Conservation (phyloP, 2,888 invertebrate species). For the Balanococcus diminutus region DNA sequence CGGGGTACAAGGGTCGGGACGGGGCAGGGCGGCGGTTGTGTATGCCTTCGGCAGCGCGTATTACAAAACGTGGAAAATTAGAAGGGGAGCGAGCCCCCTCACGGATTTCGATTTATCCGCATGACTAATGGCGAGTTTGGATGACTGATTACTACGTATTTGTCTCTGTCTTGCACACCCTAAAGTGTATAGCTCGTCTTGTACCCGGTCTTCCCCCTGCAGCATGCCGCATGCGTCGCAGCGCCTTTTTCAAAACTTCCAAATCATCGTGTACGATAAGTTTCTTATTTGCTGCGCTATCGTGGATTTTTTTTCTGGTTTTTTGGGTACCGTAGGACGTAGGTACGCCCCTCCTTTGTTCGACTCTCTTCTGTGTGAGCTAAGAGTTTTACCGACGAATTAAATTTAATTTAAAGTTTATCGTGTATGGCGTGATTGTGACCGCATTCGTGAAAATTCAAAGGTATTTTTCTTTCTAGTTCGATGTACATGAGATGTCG, state of each 20-base stretch:
- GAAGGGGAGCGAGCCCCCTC: constrained; percentile 47
- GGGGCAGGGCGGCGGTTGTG: neutral
- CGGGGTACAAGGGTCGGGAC: neutral
- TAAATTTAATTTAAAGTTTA: neutral
- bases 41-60: neutral
- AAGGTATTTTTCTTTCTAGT: too few species aligned
- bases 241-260: constrained; percentile 31
- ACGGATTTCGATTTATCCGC: constrained; percentile 52
- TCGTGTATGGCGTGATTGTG: neutral
- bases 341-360: neutral
- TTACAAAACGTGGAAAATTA: constrained; percentile 35
- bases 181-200: constrained; percentile 38
- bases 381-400: neutral
- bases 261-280: constrained; percentile 36
- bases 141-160: constrained; percentile 47
- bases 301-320: neutral
- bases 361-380: neutral
- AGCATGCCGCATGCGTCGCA: neutral
- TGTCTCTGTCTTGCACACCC: constrained; percentile 49
- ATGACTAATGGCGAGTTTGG: constrained; percentile 51
- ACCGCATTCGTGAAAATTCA: neutral
- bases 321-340: too few species aligned
- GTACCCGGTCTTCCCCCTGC: neutral
- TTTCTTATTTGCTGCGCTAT: neutral
- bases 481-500: too few species aligned